Percentiles rank a stretch among this genome's conserved stretches.
Conservation (phyloP, 2,888 invertebrate genomes). For the Sthenelais limicola region DNA sequence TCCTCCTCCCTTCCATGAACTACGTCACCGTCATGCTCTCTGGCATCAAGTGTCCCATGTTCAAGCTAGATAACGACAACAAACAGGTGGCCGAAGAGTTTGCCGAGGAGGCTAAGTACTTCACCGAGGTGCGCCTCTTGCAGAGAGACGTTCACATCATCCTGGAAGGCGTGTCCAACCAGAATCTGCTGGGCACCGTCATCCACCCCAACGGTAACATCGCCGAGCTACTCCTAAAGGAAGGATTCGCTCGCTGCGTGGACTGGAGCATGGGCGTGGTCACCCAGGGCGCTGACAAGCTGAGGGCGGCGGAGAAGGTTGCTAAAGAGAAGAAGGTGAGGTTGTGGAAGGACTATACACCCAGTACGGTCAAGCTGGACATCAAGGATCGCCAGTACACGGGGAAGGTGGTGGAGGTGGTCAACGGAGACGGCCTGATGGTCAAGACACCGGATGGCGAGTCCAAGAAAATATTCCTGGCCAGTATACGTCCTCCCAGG, state of each 20-base stretch:
- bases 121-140: constrained; percentile 90
- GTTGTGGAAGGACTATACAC: constrained; percentile 92
- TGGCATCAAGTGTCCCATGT: constrained; percentile 83
- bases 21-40: constrained; percentile 96
- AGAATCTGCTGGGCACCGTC: constrained; percentile 90
- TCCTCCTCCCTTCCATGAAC: constrained; percentile 90
- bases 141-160: constrained; percentile 83
- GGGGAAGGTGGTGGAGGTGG: constrained; percentile 81
- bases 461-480: constrained; percentile 92
- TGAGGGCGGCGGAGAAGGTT: constrained; percentile 86
- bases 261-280: constrained; percentile 93
- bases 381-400: constrained; percentile 67
- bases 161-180: constrained; percentile 92
- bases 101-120: constrained; percentile 94
- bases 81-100: constrained; percentile 74
- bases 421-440: constrained; percentile 93
- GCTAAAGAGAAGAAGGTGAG: constrained; percentile 91
- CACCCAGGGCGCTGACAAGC: constrained; percentile 85
- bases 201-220: constrained; percentile 93
- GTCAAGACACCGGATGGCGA: constrained; percentile 86
- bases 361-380: constrained; percentile 58
- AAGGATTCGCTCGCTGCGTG: constrained; percentile 94
- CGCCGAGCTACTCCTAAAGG: constrained; percentile 89
- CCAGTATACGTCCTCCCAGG: constrained; percentile 95
- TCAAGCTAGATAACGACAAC: constrained; percentile 80